Conservation (phyloP, 2,888 invertebrate species). For the Calephelis perditalis region DNA sequence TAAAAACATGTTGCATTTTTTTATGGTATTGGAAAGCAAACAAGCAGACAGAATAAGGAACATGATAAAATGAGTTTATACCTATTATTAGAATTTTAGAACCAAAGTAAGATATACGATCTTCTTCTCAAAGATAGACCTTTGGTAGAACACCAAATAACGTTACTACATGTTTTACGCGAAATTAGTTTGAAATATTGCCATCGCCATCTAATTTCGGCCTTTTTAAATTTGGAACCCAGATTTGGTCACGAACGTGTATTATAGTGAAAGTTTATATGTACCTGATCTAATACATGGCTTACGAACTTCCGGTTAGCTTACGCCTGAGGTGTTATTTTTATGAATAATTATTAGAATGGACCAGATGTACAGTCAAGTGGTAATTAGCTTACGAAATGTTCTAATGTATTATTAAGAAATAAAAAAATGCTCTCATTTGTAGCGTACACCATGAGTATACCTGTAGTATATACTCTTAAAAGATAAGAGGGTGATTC, state of each 20-base stretch:
- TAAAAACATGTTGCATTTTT: too few species aligned
- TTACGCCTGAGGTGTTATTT: constrained; percentile 53
- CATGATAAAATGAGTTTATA: too few species aligned
- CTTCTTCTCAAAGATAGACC: too few species aligned
- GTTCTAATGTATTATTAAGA: constrained; percentile 14
- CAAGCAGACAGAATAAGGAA: too few species aligned
- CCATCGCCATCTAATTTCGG: neutral
- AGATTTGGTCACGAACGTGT: constrained; percentile 35
- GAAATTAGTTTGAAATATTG: neutral
- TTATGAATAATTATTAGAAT: constrained; percentile 44
- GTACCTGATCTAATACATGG: constrained; percentile 48
- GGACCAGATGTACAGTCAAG: constrained; percentile 30
- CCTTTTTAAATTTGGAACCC: constrained; percentile 3
- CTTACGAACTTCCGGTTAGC: constrained; percentile 52
- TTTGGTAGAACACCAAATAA: neutral
- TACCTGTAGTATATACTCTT: too few species aligned
- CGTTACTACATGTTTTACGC: neutral
- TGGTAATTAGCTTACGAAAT: constrained; percentile 14
- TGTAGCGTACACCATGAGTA: neutral
- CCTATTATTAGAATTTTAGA: too few species aligned
- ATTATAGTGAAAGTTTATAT: constrained; percentile 58
- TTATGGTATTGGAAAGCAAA: too few species aligned
- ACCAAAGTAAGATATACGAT: too few species aligned
- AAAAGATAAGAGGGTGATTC: too few species aligned
- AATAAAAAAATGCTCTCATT: neutral